A percentile compares a stretch with the other conserved stretches of the same genome.
Conservation (phyloP, 2,888 invertebrate genomes). For the Octodonta nipae region DNA sequence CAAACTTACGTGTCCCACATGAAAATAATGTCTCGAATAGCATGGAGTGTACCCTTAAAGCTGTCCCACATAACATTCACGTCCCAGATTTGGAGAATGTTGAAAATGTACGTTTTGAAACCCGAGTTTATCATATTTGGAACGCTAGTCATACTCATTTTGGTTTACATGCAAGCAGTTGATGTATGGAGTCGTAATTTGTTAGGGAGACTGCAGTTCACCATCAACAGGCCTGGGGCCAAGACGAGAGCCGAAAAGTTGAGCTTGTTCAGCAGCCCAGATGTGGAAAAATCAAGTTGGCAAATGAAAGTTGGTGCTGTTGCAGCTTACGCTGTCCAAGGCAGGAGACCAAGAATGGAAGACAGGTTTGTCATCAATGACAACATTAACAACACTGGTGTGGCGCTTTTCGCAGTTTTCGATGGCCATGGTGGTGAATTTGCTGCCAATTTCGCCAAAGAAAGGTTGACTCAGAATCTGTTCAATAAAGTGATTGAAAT, state of each 20-base stretch:
- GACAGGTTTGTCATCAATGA: slow-evolving; percentile 82
- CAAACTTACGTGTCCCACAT: slow-evolving; percentile 77
- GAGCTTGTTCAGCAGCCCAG: slow-evolving; percentile 42
- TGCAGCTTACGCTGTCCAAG: slow-evolving; percentile 82
- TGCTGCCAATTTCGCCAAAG: slow-evolving; percentile 84
- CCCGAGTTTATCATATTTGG: slow-evolving; percentile 68
- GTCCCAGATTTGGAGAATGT: slow-evolving; percentile 64
- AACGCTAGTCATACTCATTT: slow-evolving; percentile 53
- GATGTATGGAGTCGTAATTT: slow-evolving; percentile 63
- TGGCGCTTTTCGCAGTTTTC: slow-evolving; percentile 82
- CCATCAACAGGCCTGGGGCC: slow-evolving; percentile 44
- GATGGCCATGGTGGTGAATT: slow-evolving; percentile 94
- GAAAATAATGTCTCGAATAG: slow-evolving; percentile 70
- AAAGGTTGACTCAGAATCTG: slow-evolving; percentile 70
- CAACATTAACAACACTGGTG: slow-evolving; percentile 70
- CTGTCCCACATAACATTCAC: slow-evolving; percentile 43
- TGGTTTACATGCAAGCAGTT: slow-evolving; percentile 70
- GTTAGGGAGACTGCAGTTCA: slow-evolving; percentile 55
- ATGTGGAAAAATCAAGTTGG: slow-evolving; percentile 50
- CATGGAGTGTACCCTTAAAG: slow-evolving; percentile 66
- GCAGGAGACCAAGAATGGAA: slow-evolving; percentile 83
- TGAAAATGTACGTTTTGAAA: slow-evolving; percentile 63
- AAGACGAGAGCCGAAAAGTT: slow-evolving; percentile 44
- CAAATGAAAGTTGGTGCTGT: slow-evolving; percentile 60
- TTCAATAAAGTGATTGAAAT: slow-evolving; percentile 63